Evolutionary conservation across 2,888 invertebrate genomes (phyloP), one percentile per base, ranked within the genome.

Genomic region (Rhagophthalmus giganteus): DNA sequence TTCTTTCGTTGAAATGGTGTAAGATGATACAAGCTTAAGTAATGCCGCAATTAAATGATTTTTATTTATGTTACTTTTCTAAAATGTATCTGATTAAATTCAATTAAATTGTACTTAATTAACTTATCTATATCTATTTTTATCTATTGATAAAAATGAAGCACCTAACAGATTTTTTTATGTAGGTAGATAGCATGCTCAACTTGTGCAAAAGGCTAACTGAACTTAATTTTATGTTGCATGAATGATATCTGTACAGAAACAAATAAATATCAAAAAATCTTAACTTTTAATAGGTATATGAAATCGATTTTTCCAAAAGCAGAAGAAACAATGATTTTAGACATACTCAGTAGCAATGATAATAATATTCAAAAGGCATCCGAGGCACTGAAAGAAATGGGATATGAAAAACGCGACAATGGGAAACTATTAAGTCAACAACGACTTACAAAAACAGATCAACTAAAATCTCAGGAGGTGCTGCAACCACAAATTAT

Each of bases 301-400:
- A 81, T 94, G 77, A 94, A 94, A 76, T 90, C 88, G 65, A 84
- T 94, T 64, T 94, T 93, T 72, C 90, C 93, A 0, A 87, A 90
- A 74, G 93, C 90, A 0, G 94, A 94, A 65, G 94, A 94, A 72
- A 90, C 89, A 12, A 73, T 93, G 30, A 84, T 94, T 16, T 78
- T 94, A 41, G 94, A 94, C 65, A 80, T 91, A 28, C 76, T 93
- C 38, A 86, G 88, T 35, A 90, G 87, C 72, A 87, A 90, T 63
- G 94, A 94, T 65, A 93, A 93, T 72, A 94, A 93, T 74, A 93
- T 94, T 4, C 90, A 91, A 71, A 89, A 86, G 62, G 89, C 93
- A 1, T 88, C 92, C 6, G 91, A 93, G 63, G 85, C 84, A 58
- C 78, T 94, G 7, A 78, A 87, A 25, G 79, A 84, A 5, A 83